A percentile compares a stretch with the other conserved stretches of the same genome.
Evolutionary conservation across 2,888 invertebrate species (phyloP).

Genomic region (Clunio marinus): DNA sequence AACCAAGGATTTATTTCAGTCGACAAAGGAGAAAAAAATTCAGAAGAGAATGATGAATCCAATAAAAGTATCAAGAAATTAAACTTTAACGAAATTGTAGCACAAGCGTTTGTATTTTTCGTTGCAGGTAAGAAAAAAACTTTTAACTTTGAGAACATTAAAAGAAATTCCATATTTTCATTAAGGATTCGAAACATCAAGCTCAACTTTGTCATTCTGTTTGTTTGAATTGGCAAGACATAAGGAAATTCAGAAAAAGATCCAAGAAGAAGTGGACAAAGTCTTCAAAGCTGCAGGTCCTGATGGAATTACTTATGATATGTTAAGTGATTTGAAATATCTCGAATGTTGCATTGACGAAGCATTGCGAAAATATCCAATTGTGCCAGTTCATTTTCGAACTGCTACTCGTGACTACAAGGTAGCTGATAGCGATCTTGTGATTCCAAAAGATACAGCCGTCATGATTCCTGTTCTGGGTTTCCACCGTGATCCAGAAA

Average conservation of each 20-base stretch:
- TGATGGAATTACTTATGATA: constrained; percentile 49
- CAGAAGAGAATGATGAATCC: background rate
- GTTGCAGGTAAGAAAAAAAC: constrained; percentile 41
- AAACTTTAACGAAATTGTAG: constrained; percentile 41
- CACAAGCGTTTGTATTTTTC: constrained; percentile 42
- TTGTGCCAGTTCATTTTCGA: constrained; percentile 49
- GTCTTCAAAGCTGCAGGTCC: constrained; percentile 40
- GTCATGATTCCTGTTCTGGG: constrained; percentile 13
- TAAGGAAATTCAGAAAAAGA: constrained; percentile 48
- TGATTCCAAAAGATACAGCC: constrained; percentile 44
- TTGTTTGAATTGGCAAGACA: constrained; percentile 51
- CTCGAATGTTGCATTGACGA: constrained; percentile 49
- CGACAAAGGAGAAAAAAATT: background rate
- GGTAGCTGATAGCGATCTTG: constrained; percentile 46
- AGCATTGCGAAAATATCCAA: constrained; percentile 50
- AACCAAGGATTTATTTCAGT: constrained; percentile 40
- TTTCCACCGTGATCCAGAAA: constrained; percentile 35
- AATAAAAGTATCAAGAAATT: constrained; percentile 7
- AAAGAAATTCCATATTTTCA: background rate
- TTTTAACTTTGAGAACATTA: background rate
- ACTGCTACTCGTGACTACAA: constrained; percentile 48
- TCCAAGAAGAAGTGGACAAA: constrained; percentile 47
- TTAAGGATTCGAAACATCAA: constrained; percentile 48
- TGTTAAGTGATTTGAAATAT: constrained; percentile 51
- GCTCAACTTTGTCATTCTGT: constrained; percentile 49